Percentiles rank a stretch among this genome's conserved stretches.
phyloP scores from a whole-genome alignment of 1,140 invertebrate species.

The Tenebrio molitor region DNA sequence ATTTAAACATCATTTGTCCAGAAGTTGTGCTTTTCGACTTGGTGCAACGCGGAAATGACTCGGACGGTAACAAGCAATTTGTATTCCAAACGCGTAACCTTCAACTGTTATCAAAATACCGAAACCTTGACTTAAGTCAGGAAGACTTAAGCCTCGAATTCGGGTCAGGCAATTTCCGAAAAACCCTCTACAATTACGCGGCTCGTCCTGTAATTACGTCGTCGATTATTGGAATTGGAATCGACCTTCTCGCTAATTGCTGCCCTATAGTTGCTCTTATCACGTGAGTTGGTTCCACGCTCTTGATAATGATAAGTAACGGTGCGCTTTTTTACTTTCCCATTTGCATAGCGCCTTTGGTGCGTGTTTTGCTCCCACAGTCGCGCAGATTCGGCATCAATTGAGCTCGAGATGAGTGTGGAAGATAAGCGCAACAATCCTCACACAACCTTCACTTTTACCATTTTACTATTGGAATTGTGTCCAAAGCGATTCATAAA shows the following conservation, averaged over 20 bases:
- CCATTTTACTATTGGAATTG: neutral
- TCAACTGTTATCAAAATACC: constrained; percentile 28
- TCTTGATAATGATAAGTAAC: neutral
- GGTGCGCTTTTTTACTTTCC: constrained; percentile 19
- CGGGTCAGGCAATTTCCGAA: constrained; percentile 1
- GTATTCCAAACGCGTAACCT: too few relatives aligned
- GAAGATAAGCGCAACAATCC: constrained; percentile 7
- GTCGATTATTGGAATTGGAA: neutral
- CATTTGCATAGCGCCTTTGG: constrained; percentile 11
- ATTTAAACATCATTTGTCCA: neutral
- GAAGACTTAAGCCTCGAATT: too few relatives aligned
- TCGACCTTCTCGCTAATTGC: constrained; percentile 2
- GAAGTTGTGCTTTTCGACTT: too few relatives aligned
- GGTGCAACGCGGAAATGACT: too few relatives aligned
- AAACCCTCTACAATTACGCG: neutral
- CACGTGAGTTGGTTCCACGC: neutral
- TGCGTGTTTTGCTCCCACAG: neutral
- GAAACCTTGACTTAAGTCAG: constrained; percentile 24
- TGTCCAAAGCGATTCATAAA: constrained; percentile 6
- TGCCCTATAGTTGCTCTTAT: too few relatives aligned
- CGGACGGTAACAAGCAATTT: neutral
- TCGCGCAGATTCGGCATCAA: constrained; percentile 1
- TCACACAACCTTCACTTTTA: constrained; percentile 26
- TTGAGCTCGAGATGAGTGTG: constrained; percentile 4
- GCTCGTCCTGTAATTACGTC: neutral